Evolutionary conservation across 1,140 invertebrate species (phyloP), one percentile per base, ranked within the genome.

Genomic region (Alviniconcha marisindica): DNA sequence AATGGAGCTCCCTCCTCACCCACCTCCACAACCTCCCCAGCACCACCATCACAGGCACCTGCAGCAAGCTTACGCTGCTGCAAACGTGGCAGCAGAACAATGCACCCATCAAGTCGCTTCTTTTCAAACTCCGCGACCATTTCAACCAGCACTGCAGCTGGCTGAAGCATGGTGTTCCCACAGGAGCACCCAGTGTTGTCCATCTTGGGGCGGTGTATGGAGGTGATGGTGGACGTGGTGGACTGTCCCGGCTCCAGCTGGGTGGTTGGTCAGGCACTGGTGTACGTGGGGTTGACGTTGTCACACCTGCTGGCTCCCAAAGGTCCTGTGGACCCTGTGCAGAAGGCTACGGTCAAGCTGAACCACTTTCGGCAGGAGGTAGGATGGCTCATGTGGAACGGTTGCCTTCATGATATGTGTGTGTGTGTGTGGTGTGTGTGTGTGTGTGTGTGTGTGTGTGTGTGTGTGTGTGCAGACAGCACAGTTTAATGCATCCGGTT

Each of bases 261-360:
- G 33, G 54, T 69, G 33, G 24, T 89, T 48, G 91, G 91, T 28
- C 44, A 74, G 73, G 84, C 79, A 1, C 87, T 90, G 87, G 87
- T 89, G 24, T 81, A 85, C 71, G 77, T 90, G 18, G 91, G 90
- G 51, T 77, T 89, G 56, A 69, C 90, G 15, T 84, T 87, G 38
- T 83, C 84, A 31, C 74, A 85, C 40, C 77, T 92, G 31, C 71
- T 91, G 66, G 86, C 85, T 31, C 92, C 92, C 24, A 77, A 84
- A 44, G 89, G 89, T 14, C 88, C 89, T 71, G 89, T 93, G 14
- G 93, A 93, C 84, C 93, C 93, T 24, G 88, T 91, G 15, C 87
- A 91, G 24, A 91, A 92, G 83, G 33, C 86, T 14, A 71, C 80
- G 4, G 83, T 92, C 1, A 91, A 91, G 85, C 77, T 92, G 60